Evolutionary conservation across 2,113 vertebrate species (phyloP).

Genomic region (Gnathonemus echidnorhynchus): DNA sequence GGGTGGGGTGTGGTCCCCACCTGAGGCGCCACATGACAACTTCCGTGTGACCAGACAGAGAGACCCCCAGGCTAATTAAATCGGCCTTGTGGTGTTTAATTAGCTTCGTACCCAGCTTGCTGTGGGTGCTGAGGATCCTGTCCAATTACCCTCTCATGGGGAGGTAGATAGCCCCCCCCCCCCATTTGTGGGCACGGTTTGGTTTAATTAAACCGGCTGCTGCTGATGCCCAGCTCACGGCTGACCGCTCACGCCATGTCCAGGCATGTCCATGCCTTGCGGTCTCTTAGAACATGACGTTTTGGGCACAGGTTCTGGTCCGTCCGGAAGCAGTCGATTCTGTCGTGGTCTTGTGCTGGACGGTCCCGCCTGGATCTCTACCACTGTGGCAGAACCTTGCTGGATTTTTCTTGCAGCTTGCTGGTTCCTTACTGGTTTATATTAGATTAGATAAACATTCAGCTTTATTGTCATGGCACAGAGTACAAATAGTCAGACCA

Average conservation of each 20-base stretch:
- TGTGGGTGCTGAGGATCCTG: not conserved
- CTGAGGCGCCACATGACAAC: not conserved
- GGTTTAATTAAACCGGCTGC: not conserved
- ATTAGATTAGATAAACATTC: not conserved
- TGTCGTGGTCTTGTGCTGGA: not conserved
- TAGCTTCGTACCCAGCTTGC: not conserved
- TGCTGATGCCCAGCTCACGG: not conserved
- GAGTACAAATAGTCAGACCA: not conserved
- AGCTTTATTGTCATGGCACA: not conserved
- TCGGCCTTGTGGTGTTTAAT: not conserved
- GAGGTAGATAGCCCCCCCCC: not conserved
- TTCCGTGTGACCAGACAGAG: not conserved
- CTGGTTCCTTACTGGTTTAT: not conserved
- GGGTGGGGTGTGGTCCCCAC: not conserved
- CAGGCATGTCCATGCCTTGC: not conserved
- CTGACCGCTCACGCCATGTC: not conserved
- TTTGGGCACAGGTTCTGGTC: not conserved
- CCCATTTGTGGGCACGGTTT: not conserved
- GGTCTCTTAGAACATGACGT: not conserved
- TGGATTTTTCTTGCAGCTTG: not conserved
- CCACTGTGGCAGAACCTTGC: not conserved
- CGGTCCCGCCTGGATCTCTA: not conserved
- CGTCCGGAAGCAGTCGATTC: not conserved
- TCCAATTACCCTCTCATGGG: slow-evolving; percentile 1
- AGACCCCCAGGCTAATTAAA: slow-evolving; percentile 1